These are phyloP conservation scores for Acheta domesticus DNA, from an alignment of 2,888 invertebrate genomes.

Conservation along the genomic window DNA sequence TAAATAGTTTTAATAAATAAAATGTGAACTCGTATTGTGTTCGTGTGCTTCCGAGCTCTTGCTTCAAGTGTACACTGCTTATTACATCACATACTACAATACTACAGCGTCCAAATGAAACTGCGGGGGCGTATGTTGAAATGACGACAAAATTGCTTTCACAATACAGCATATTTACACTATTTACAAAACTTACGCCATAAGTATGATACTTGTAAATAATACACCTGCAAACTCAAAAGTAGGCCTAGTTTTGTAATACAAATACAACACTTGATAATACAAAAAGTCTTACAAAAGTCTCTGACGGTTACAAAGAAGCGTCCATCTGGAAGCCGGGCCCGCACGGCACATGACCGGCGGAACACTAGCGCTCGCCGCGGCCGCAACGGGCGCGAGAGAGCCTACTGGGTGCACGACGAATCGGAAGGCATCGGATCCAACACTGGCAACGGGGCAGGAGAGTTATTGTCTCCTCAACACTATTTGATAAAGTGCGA, in stretches of 20 bases:
- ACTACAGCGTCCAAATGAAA: constrained; percentile 7
- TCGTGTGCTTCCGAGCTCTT: constrained; percentile 18
- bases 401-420: too few species aligned
- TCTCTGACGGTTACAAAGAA: not conserved
- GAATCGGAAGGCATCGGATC: too few species aligned
- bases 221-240: not conserved
- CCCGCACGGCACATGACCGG: too few species aligned
- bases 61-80: constrained; percentile 2
- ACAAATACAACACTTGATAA: constrained; percentile 18
- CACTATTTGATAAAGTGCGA: too few species aligned
- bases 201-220: not conserved
- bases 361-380: too few species aligned
- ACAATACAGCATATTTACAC: constrained; percentile 18
- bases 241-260: constrained; percentile 9
- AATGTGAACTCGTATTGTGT: constrained; percentile 10
- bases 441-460: too few species aligned
- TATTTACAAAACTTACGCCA: constrained; percentile 7
- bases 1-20: constrained; percentile 7
- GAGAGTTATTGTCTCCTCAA: too few species aligned
- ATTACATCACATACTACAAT: not conserved
- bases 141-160: not conserved
- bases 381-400: too few species aligned
- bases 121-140: not conserved
- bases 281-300: constrained; percentile 18
- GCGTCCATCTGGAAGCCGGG: too few species aligned